Evolutionary conservation across 1,140 invertebrate species (phyloP), one percentile per base, ranked within the genome.

Genomic region (Vollenhovia emeryi): DNA sequence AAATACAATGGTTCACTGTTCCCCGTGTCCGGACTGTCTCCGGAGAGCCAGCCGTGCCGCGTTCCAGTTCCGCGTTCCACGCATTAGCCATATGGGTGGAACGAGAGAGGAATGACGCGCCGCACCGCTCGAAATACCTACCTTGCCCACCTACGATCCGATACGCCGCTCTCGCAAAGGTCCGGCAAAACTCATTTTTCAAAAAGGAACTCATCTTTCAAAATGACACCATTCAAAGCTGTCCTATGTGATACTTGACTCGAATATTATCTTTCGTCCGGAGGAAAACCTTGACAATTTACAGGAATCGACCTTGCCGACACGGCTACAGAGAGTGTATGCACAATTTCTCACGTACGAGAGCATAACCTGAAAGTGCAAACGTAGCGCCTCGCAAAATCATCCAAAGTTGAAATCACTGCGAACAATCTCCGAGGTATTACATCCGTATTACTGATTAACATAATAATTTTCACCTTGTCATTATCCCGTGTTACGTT

Each of bases 1-100:
- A 89, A 87, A 91, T 82, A 91, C 89, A 89, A 82, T 85, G 71
- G 79, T 88, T 82, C 90, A 76, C 83, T 11, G 84, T 90, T 91
- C 90, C 87, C 57, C 21, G 55, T 60, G 75, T 84, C 83, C 36
- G 45, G 33, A 36, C 33, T n/a, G n/a, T n/a, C n/a, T 36, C 33
- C 55, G 52, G 15, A 1, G 15, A 0, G 62, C 62, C n/a, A 15
- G 57, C 57, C 60, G 13, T 18, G 57, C 57, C 60, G 13, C 13
- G 52, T 43, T 82, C 73, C 74, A 76, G 75, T 91, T 91, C 86
- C 87, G 78, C 85, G 89, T 91, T 91, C 88, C 87, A 75, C 73
- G n/a, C n/a, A n/a, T 43, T 13, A 3, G 43, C 9, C 43, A 13
- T 9, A 11, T 3, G 43, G 43, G 11, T 43, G 43, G 43, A 9